Base-by-base conservation (phyloP, 2,888 invertebrate genomes). In the Erynnis tages region DNA sequence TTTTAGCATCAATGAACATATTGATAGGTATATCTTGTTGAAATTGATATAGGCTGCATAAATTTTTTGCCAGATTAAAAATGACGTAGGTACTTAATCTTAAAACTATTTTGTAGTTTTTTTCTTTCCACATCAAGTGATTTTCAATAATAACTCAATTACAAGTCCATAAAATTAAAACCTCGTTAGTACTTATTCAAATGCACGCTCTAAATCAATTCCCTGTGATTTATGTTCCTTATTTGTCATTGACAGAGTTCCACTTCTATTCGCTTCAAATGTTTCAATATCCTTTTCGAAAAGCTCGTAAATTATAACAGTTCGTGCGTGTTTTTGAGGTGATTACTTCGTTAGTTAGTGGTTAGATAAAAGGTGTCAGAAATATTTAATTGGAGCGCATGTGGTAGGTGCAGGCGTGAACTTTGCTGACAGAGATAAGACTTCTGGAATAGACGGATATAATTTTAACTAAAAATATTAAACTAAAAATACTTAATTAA, bases 341-440 rank as follows among this genome's bases (percentile, higher is more conserved):
- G 40, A 34, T 49, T 34, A 41, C 25, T 41, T 41, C 49, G 34
- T 41, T 49, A 32, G 30, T 30, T 14, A 19, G 13, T 16, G 23
- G 16, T 32, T 1, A 49, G 49, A 49, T 49, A 49, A 49, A 49
- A 49, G 49, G 49, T 49, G 49, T 49, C 49, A 41, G 32, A 41
- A 49, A 14, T 41, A 16, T 21, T 49, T 49, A 49, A 49, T 49
- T 41, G 27, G 48, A 49, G 25, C 49, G 49, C 49, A 41, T 49
- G 38, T 40, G 38, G 30, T 21, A 30, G 38, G 30, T 21, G n/a
- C 4, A 11, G 32, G 34, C 45, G 34, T 40, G 48, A 32, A 29
- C 30, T 30, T 11, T 32, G 19, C 30, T 40, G n/a, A 32, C 2
- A 16, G 38, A 48, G n/a, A 13, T 14, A 3, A 21, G 5, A 25